These are phyloP conservation scores for Drosophila yakuba DNA, from an alignment of 1,140 invertebrate genomes.

Conservation along the genomic window DNA sequence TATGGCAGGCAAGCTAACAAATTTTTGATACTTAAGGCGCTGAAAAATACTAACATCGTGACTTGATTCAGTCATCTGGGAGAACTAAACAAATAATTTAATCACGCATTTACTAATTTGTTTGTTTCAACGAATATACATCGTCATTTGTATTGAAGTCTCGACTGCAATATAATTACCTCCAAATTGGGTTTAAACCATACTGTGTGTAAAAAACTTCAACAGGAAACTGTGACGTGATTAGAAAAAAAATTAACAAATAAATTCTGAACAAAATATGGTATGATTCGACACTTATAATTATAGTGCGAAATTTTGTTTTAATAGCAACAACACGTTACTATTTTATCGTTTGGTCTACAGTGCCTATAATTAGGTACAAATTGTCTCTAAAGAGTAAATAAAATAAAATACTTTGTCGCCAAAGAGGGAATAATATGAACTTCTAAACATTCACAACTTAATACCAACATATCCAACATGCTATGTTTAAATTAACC, in stretches of 20 bases:
- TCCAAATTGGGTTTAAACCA: conserved; percentile 60
- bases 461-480: conserved; percentile 2
- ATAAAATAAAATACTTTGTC: neutral
- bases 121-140: conserved; percentile 30
- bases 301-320: conserved; percentile 15
- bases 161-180: conserved; percentile 65
- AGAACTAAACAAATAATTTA: conserved; percentile 22
- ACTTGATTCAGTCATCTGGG: conserved; percentile 16
- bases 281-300: conserved; percentile 38
- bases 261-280: conserved; percentile 15
- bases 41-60: conserved; percentile 18
- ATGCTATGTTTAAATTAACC: conserved; percentile 59
- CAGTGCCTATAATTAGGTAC: conserved; percentile 4
- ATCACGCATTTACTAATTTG: conserved; percentile 40
- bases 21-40: conserved; percentile 5
- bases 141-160: conserved; percentile 63
- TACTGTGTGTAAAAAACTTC: conserved; percentile 20
- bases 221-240: conserved; percentile 65
- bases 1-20: neutral
- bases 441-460: neutral
- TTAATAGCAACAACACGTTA: conserved; percentile 3
- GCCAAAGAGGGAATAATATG: neutral
- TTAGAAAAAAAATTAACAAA: conserved; percentile 21
- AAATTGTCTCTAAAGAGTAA: neutral
- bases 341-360: conserved; percentile 12